Percentiles rank a stretch among this genome's conserved stretches.
Conservation (phyloP, 2,113 vertebrate genomes). For the Pangasianodon gigas region DNA sequence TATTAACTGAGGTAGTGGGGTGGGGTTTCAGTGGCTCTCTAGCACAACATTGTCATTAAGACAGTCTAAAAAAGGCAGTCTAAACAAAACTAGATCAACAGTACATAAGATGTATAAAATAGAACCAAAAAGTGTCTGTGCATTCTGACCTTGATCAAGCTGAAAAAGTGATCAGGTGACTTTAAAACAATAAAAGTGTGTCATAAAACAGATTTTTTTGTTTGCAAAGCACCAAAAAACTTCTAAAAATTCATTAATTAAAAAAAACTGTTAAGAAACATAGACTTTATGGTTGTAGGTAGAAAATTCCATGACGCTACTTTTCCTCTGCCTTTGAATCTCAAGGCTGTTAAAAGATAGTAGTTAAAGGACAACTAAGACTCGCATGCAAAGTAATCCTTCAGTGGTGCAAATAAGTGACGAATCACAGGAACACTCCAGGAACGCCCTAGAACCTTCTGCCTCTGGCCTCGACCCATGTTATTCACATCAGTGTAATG, state of each 20-base stretch:
- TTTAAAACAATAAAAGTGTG: constrained; percentile 29
- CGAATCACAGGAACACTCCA: constrained; percentile 93
- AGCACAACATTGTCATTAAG: constrained; percentile 44
- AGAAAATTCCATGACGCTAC: neutral
- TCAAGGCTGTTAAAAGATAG: constrained; percentile 2
- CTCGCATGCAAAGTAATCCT: constrained; percentile 94
- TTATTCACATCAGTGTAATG: constrained; percentile 91
- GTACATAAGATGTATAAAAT: constrained; percentile 27
- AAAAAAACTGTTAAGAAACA: constrained; percentile 7
- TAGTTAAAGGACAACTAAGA: constrained; percentile 51
- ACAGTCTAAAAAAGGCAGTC: constrained; percentile 9
- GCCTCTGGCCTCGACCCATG: constrained; percentile 80
- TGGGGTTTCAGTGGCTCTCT: constrained; percentile 49
- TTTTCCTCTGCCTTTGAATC: neutral
- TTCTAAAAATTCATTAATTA: neutral
- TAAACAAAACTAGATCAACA: constrained; percentile 39
- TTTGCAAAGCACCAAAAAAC: constrained; percentile 19
- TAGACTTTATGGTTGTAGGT: neutral
- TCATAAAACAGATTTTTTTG: neutral
- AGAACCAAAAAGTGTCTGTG: constrained; percentile 54
- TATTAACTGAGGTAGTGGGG: constrained; percentile 67
- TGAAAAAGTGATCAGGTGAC: constrained; percentile 27
- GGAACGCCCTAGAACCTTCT: constrained; percentile 86
- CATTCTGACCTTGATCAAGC: constrained; percentile 44
- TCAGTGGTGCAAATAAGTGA: constrained; percentile 91